Percentiles rank a stretch among this genome's conserved stretches.
phyloP scores from a whole-genome alignment of 1,140 invertebrate species.

The Sycophila sp. region DNA sequence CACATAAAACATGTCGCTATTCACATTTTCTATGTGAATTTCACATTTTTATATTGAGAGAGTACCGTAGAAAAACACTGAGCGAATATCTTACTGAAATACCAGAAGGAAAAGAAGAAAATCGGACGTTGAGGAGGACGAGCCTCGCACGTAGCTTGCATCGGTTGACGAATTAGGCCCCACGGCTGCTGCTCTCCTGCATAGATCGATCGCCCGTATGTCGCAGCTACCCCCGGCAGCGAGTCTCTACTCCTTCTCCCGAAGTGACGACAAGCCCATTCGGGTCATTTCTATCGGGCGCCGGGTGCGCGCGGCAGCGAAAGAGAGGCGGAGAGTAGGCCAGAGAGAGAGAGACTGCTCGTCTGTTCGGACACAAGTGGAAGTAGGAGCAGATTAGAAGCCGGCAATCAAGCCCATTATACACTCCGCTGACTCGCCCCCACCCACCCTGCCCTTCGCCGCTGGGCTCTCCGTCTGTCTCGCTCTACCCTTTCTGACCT shows the following conservation, averaged over 20 bases:
- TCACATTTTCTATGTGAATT: too few species aligned
- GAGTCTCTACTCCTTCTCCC: neutral
- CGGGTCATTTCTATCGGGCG: slow-evolving; percentile 10
- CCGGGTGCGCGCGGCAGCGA: neutral
- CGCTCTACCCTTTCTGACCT: neutral
- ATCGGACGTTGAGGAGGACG: too few species aligned
- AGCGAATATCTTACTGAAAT: too few species aligned
- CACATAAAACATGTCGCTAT: too few species aligned
- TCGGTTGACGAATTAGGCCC: slow-evolving; percentile 8
- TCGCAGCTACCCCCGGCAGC: neutral
- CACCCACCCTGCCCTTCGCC: slow-evolving; percentile 46
- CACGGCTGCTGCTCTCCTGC: neutral
- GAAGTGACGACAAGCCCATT: slow-evolving; percentile 20
- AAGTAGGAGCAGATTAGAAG: slow-evolving; percentile 62
- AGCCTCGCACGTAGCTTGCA: neutral
- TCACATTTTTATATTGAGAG: too few species aligned
- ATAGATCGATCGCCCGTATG: slow-evolving; percentile 3
- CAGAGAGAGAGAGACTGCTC: neutral
- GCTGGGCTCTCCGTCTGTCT: neutral
- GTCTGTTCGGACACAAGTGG: slow-evolving; percentile 45
- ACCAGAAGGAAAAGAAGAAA: too few species aligned
- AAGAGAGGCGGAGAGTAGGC: neutral
- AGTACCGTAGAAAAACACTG: too few species aligned
- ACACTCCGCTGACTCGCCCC: slow-evolving; percentile 63
- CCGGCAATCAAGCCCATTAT: slow-evolving; percentile 66